phyloP scores from a whole-genome alignment of 2,888 invertebrate genomes.

The Euclidia mi region DNA sequence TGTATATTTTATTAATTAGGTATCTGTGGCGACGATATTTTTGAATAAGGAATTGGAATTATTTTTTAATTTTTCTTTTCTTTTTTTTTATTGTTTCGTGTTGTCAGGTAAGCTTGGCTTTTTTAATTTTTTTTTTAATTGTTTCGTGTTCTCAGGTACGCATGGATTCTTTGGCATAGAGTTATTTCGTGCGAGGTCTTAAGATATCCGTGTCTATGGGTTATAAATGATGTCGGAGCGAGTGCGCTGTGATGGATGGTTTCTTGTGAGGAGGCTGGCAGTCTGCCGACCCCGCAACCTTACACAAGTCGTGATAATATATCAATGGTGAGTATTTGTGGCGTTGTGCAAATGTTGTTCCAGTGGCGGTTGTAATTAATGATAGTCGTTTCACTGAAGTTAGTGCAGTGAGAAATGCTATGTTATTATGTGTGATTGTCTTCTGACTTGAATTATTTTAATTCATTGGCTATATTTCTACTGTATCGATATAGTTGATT shows the following conservation, averaged over 20 bases:
- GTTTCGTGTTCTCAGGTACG: conserved; percentile 33
- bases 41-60: conserved; percentile 4
- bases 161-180: conserved; percentile 13
- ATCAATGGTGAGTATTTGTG: conserved; percentile 18
- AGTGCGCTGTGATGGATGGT: conserved; percentile 31
- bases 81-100: conserved; percentile 14
- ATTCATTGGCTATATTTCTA: too few relatives aligned
- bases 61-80: too few relatives aligned
- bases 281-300: conserved; percentile 30
- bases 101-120: conserved; percentile 35
- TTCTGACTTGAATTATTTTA: too few relatives aligned
- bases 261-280: conserved; percentile 13
- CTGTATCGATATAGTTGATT: too few relatives aligned
- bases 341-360: conserved; percentile 15
- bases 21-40: conserved; percentile 12
- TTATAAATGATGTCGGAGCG: conserved; percentile 33
- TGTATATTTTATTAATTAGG: conserved; percentile 28
- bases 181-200: conserved; percentile 14
- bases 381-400: background rate
- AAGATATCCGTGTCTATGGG: conserved; percentile 30
- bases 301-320: conserved; percentile 7
- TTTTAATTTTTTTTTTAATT: conserved; percentile 19
- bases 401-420: background rate
- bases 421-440: too few relatives aligned
- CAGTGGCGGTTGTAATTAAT: conserved; percentile 13